Percentiles rank a stretch among this genome's conserved stretches.
phyloP scores from a whole-genome alignment of 1,140 invertebrate species.

The Drosophila mayri region DNA sequence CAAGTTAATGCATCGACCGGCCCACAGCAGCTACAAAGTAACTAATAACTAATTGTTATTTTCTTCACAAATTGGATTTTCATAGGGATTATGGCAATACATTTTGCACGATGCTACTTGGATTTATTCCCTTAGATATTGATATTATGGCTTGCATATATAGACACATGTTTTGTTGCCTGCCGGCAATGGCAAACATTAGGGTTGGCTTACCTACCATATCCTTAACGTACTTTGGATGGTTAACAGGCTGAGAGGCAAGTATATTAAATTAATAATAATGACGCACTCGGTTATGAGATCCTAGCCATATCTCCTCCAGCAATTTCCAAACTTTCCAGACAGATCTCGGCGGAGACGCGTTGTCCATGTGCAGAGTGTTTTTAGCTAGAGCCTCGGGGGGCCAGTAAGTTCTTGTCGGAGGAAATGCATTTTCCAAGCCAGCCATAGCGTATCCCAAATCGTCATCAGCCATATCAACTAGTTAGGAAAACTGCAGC shows the following conservation, averaged over 20 bases:
- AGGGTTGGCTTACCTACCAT: neutral
- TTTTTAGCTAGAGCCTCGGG: constrained; percentile 4
- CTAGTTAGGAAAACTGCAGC: constrained; percentile 41
- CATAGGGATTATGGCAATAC: constrained; percentile 54
- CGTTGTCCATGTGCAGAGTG: constrained; percentile 24
- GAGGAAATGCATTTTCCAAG: constrained; percentile 36
- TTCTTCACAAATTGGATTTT: constrained; percentile 79
- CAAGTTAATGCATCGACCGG: constrained; percentile 67
- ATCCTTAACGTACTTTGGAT: neutral
- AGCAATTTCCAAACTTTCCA: constrained; percentile 24
- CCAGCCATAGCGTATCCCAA: constrained; percentile 17
- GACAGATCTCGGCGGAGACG: constrained; percentile 9
- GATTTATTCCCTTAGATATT: constrained; percentile 36
- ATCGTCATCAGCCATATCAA: constrained; percentile 40
- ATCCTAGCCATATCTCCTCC: constrained; percentile 11
- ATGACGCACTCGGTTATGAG: constrained; percentile 21
- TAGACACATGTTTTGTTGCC: neutral
- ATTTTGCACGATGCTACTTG: constrained; percentile 20
- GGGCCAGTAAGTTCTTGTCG: constrained; percentile 19
- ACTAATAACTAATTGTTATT: constrained; percentile 77
- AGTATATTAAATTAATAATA: constrained; percentile 48
- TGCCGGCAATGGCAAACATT: constrained; percentile 14
- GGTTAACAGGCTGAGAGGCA: constrained; percentile 20
- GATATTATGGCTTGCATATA: constrained; percentile 31
- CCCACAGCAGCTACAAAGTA: constrained; percentile 12